Base-by-base conservation (phyloP, 2,888 invertebrate genomes). In the Gastrophysa polygoni region DNA sequence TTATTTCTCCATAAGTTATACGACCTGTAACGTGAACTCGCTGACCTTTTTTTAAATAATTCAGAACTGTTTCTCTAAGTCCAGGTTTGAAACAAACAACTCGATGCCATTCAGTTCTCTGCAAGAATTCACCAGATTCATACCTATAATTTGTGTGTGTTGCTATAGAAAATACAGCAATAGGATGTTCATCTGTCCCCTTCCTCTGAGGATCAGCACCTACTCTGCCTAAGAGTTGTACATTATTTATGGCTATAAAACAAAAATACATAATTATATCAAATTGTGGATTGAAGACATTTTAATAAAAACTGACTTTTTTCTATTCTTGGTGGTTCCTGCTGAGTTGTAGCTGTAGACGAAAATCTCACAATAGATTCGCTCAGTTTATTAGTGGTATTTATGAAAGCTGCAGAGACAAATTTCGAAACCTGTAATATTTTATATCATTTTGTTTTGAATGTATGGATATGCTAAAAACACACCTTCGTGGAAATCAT, bases 161-260 rank as follows among this genome's bases (percentile, higher is more conserved):
- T 2, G 96, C 96, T 56, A 97, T 75, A 0, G 95, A 93, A 81
- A 97, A 96, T 69, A 92, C 88, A 24, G 93, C 88, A 20, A 96
- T 92, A 1, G 96, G 96, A 80, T 92, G 93, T 63, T 91, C 87
- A 54, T 89, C 87, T 1, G 86, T 86, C 1, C 96, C 96, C 69
- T 94, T 87, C 76, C 90, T 87, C 78, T 95, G 93, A 1, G 96
- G 95, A 78, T 94, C 92, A n/a, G 87, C 89, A 0, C 96, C 96
- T 38, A 92, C 92, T 77, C 96, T 85, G 2, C 96, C 96, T 57
- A 97, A 80, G 38, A 97, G 81, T 18, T 90, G 92, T 0, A 96
- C 92, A 80, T 87, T 89, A 81, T 96, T 96, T 55, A 96, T 82
- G 55, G 93, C 92, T 92, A 70, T 44, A 82, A 81, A 61, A 60